phyloP scores from a whole-genome alignment of 2,888 invertebrate genomes.

The Cryptus viduatorius region DNA sequence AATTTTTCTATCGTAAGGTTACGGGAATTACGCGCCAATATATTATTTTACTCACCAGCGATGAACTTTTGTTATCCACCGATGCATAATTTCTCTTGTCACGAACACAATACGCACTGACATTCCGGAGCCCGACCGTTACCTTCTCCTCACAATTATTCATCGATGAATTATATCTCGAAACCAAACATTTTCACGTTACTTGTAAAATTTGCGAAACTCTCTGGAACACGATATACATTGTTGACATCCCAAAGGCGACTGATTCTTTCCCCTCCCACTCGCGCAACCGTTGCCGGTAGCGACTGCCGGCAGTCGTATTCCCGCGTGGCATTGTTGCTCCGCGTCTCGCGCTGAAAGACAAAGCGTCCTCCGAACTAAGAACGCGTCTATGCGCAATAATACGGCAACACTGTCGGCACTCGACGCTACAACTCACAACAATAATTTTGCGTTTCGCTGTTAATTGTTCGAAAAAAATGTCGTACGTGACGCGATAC shows the following conservation, averaged over 20 bases:
- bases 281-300: not conserved
- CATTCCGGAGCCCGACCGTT: too few relatives aligned
- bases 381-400: not conserved
- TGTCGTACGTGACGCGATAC: not conserved
- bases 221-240: not conserved
- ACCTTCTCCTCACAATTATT: not conserved
- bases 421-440: not conserved
- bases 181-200: not conserved
- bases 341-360: not conserved
- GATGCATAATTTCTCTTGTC: too few relatives aligned
- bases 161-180: not conserved
- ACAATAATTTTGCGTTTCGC: not conserved
- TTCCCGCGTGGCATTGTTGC: not conserved
- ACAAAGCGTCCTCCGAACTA: not conserved
- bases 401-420: too few relatives aligned
- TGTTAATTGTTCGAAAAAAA: not conserved
- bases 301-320: not conserved
- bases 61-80: too few relatives aligned
- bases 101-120: too few relatives aligned
- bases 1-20: too few relatives aligned
- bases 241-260: not conserved
- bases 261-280: not conserved
- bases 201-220: not conserved
- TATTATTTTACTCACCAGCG: too few relatives aligned
- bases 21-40: too few relatives aligned